These are phyloP conservation scores for Nemotelus pantherinus DNA, from an alignment of 2,888 invertebrate species.

Conservation along the genomic window DNA sequence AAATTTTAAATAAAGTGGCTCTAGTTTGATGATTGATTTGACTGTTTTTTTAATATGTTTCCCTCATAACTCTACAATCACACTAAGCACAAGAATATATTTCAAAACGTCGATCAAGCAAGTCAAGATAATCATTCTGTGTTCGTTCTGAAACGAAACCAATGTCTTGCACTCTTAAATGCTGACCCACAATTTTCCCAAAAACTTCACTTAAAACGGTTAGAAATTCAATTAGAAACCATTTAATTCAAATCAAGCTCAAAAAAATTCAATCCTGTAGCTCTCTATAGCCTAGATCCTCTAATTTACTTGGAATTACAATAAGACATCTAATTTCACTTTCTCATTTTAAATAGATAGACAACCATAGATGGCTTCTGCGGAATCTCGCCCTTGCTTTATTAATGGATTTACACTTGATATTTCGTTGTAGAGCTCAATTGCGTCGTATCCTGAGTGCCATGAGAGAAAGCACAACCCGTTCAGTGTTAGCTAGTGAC, in stretches of 20 bases:
- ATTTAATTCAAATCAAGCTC: background rate
- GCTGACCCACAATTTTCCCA: background rate
- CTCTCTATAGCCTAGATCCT: background rate
- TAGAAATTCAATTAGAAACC: background rate
- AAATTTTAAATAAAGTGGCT: too few species aligned
- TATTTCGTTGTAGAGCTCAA: slow-evolving; percentile 8
- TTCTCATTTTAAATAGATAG: background rate
- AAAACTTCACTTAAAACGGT: background rate
- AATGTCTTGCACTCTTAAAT: background rate
- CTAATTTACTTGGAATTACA: slow-evolving; percentile 10
- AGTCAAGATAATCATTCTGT: too few species aligned
- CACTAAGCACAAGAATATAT: too few species aligned
- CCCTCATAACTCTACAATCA: too few species aligned
- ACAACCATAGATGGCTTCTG: slow-evolving; percentile 7
- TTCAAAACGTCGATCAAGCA: too few species aligned
- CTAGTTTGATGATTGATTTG: too few species aligned
- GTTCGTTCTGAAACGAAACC: too few species aligned
- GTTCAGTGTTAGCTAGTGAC: background rate
- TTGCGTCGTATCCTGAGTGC: background rate
- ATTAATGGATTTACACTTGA: slow-evolving; percentile 41
- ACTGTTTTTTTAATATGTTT: too few species aligned
- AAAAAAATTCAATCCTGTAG: background rate
- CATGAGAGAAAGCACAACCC: background rate
- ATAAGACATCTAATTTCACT: slow-evolving; percentile 11
- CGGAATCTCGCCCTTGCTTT: slow-evolving; percentile 2